phyloP scores from a whole-genome alignment of 2,888 invertebrate species.

The Galeopsomyia nigrocyanea region DNA sequence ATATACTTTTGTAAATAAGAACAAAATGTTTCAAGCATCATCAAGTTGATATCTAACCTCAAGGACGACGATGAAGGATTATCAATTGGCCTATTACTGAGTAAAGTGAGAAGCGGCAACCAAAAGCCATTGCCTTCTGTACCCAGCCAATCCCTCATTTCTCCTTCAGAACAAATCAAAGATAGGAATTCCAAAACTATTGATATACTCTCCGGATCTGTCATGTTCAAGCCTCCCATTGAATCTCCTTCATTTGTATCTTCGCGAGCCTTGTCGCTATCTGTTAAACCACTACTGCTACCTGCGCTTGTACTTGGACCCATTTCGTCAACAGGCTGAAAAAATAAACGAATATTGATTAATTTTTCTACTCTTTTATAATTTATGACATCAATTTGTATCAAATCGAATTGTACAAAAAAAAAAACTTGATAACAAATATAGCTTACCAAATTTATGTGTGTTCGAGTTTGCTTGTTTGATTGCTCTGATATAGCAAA shows the following conservation, averaged over 20 bases:
- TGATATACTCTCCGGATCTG: conserved; percentile 74
- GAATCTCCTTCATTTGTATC: conserved; percentile 33
- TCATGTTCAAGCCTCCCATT: conserved; percentile 68
- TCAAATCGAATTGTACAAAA: neutral
- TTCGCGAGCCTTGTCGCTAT: conserved; percentile 69
- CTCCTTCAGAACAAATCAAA: conserved; percentile 83
- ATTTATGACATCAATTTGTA: neutral
- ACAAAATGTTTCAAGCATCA: neutral
- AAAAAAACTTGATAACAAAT: neutral
- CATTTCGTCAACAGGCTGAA: conserved; percentile 17
- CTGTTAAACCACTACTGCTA: conserved; percentile 64
- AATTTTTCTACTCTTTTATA: neutral
- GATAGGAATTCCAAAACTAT: conserved; percentile 85
- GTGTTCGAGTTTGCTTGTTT: conserved; percentile 12
- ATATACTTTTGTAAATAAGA: neutral
- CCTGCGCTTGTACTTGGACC: conserved; percentile 18
- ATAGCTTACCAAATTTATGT: conserved; percentile 24
- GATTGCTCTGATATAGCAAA: conserved; percentile 40
- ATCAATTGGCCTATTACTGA: conserved; percentile 76
- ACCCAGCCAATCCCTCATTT: conserved; percentile 91
- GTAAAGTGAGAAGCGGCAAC: conserved; percentile 83
- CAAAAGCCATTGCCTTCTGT: conserved; percentile 87
- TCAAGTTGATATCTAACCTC: conserved; percentile 52
- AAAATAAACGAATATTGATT: conserved; percentile 2
- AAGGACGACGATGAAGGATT: conserved; percentile 61